phyloP scores from a whole-genome alignment of 2,888 invertebrate genomes.

The Diarsia mendica region DNA sequence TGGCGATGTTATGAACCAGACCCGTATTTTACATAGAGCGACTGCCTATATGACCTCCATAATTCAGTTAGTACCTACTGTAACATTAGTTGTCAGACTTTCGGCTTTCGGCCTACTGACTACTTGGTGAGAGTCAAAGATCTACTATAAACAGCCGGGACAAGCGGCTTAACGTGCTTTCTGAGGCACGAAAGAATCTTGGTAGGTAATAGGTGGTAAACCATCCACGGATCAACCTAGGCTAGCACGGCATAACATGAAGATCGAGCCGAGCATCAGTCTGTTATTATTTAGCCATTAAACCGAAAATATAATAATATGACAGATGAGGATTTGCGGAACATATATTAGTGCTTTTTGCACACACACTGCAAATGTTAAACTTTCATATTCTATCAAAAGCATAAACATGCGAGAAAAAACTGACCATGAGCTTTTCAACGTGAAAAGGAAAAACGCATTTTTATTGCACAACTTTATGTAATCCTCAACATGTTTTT shows the following conservation, averaged over 20 bases:
- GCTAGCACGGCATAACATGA: neutral
- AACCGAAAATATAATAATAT: no score
- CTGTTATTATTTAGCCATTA: neutral
- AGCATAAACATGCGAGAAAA: neutral
- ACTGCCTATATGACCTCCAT: no score
- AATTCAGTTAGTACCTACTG: no score
- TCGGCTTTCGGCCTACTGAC: no score
- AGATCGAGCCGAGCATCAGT: neutral
- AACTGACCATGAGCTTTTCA: neutral
- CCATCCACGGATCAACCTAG: neutral
- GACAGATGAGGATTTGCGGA: no score
- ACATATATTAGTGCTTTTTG: no score
- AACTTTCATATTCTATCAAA: neutral
- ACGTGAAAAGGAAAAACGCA: slow-evolving; percentile 8
- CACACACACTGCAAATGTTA: neutral
- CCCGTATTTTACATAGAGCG: no score
- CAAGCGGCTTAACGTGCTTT: neutral
- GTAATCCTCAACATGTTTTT: slow-evolving; percentile 7
- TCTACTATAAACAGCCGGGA: neutral
- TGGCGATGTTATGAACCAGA: no score
- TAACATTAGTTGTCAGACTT: no score
- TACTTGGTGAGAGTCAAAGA: no score
- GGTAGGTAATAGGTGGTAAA: neutral
- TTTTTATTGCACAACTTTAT: slow-evolving; percentile 12
- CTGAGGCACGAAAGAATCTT: neutral